Evolutionary conservation across 2,888 invertebrate genomes (phyloP), one percentile per base, ranked within the genome.

Genomic region (Toxonevra muliebris): DNA sequence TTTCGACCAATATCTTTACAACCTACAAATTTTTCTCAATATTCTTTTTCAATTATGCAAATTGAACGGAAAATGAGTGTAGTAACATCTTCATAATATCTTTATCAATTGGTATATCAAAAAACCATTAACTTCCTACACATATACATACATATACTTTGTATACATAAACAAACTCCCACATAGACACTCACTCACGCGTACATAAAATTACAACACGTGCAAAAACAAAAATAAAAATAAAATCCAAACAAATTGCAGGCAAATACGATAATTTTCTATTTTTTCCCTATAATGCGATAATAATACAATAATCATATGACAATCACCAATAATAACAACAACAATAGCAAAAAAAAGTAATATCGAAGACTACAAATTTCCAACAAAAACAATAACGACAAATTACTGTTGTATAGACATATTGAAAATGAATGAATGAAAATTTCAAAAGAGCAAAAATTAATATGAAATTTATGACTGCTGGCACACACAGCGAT

Each of bases 271-370:
- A 30, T 30, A 30, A 15, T 17, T 42, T 41, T 61, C 41, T 15
- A 20, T 53, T 61, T 42, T 53, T 61, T 61, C 30, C 20, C 52
- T 40, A 52, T 53, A 61, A 61, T 61, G 53, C 17, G 42, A 42
- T 53, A 61, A 52, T 61, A 53, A 61, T 61, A 53, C 53, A 41
- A 61, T 61, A 53, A 61, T 61, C 61, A 53, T 53, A 53, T 42
- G 43, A 53, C 53, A 61, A 61, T 53, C 53, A 41, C 53, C 40
- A 61, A n/a, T 41, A 50, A 61, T 41, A 17, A 50, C 30, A 52
- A 41, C 40, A 15, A 13, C 61, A 52, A 30, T 7, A 4, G 30
- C 2, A 30, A 30, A 30, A 30, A 30, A 30, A 30, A 7, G 30
- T 7, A 30, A 30, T 7, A 30, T 2, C 30, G 7, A 30, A 30